These are phyloP conservation scores for Lipophrys pholis DNA, from an alignment of 2,113 vertebrate species.

Conservation along the genomic window DNA sequence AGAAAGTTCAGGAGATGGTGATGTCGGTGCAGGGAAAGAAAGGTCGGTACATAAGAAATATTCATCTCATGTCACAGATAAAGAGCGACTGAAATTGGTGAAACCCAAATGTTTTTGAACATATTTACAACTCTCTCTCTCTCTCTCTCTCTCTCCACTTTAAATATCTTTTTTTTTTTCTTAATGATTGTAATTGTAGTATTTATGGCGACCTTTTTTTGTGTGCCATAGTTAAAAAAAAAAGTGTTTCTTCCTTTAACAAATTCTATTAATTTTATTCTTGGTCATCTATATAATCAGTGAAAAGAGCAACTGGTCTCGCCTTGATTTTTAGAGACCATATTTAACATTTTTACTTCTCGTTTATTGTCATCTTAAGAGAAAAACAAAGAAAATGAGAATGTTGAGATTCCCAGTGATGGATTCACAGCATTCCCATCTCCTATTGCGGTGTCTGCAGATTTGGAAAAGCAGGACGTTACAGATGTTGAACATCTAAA, in stretches of 20 bases:
- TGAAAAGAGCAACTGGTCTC: too few relatives aligned
- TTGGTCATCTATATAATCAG: too few relatives aligned
- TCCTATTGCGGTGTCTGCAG: constrained; percentile 72
- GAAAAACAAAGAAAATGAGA: constrained; percentile 85
- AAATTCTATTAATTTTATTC: not conserved
- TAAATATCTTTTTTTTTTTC: not conserved
- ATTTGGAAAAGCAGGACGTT: constrained; percentile 82
- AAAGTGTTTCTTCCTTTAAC: not conserved
- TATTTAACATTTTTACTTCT: not conserved
- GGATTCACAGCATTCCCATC: constrained; percentile 73
- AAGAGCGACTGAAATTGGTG: not conserved
- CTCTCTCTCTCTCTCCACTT: too few relatives aligned
- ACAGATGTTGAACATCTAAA: constrained; percentile 65
- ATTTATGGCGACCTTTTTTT: not conserved
- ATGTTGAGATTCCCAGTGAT: constrained; percentile 83
- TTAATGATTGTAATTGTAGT: not conserved
- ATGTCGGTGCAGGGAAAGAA: constrained; percentile 90
- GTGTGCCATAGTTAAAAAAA: not conserved
- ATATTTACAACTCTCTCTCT: too few relatives aligned
- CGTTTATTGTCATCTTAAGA: constrained; percentile 60
- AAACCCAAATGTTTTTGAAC: not conserved
- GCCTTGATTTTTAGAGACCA: not conserved
- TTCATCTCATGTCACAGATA: not conserved
- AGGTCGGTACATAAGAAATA: constrained; percentile 74
- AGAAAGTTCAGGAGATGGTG: constrained; percentile 95